Base-by-base conservation (phyloP, 2,888 invertebrate species). In the Tortricodes alternella region DNA sequence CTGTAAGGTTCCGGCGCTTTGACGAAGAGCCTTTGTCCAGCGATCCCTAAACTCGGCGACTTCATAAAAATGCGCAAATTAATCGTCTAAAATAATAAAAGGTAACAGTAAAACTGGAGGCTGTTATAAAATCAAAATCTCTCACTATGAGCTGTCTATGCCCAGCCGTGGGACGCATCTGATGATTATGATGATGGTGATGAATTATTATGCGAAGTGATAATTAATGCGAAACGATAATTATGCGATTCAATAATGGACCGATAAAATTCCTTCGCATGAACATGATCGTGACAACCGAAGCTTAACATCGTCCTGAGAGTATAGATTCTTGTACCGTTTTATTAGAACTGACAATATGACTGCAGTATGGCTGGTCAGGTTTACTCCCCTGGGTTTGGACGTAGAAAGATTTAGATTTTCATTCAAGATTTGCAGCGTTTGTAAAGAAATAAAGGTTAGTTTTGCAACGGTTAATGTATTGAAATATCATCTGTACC, bases 241-340 rank as follows among this genome's bases (percentile, higher is more conserved):
- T n/a, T n/a, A n/a, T n/a, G n/a, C n/a, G n/a, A n/a, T 27, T 27
- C 27, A 27, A 27, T 27, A 9, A 6, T 39, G 27, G 11, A 29
- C 18, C 24, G 16, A 13, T 13, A 21, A n/a, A 15, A 43, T 16
- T 27, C 27, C 9, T n/a, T 27, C 9, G 27, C 27, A n/a, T n/a
- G n/a, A n/a, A n/a, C n/a, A n/a, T n/a, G n/a, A n/a, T n/a, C 35
- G 32, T 53, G 53, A 32, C 53, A 53, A 39, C 32, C 29, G 21
- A 9, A 24, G 34, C 51, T 21, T 46, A 38, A 29, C 13, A 32
- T 16, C 11, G 13, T 55, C 55, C 35, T 48, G 6, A n/a, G 24
- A 27, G 53, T 27, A n/a, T 46, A n/a, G n/a, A 48, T 53, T 19
- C 39, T 21, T 34, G 34, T 34, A 44, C 24, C 21, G 16, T 44